phyloP scores from a whole-genome alignment of 2,113 vertebrate genomes.

The Peromyscus californicus region DNA sequence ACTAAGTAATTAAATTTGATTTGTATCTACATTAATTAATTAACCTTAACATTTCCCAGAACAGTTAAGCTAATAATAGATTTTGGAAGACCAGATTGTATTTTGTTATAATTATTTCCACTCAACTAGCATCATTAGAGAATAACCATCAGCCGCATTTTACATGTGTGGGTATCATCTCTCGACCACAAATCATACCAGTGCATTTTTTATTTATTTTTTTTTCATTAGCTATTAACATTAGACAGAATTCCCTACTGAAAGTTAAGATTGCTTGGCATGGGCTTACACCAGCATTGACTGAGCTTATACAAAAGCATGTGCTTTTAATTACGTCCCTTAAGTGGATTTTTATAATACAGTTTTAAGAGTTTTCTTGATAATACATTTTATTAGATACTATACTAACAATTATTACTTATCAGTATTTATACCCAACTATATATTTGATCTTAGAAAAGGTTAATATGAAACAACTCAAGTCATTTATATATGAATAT shows the following conservation, averaged over 20 bases:
- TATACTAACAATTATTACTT: not conserved
- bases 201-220: constrained; percentile 39
- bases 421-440: not conserved
- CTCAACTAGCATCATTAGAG: constrained; percentile 47
- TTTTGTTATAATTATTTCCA: constrained; percentile 43
- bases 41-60: constrained; percentile 70
- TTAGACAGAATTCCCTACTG: constrained; percentile 55
- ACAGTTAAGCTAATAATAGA: constrained; percentile 56
- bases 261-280: constrained; percentile 49
- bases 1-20: constrained; percentile 68
- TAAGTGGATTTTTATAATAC: not conserved
- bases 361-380: constrained; percentile 53
- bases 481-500: constrained; percentile 31
- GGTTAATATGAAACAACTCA: constrained; percentile 62
- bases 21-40: constrained; percentile 54
- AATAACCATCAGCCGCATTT: constrained; percentile 28
- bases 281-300: constrained; percentile 12
- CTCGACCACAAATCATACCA: constrained; percentile 62
- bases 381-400: constrained; percentile 30
- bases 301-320: constrained; percentile 4
- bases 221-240: constrained; percentile 64
- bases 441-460: constrained; percentile 50
- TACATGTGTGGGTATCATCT: constrained; percentile 29
- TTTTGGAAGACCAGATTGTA: constrained; percentile 20
- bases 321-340: constrained; percentile 22